Evolutionary conservation across 2,888 invertebrate species (phyloP), one percentile per base, ranked within the genome.

Genomic region (Chloromyia formosa): DNA sequence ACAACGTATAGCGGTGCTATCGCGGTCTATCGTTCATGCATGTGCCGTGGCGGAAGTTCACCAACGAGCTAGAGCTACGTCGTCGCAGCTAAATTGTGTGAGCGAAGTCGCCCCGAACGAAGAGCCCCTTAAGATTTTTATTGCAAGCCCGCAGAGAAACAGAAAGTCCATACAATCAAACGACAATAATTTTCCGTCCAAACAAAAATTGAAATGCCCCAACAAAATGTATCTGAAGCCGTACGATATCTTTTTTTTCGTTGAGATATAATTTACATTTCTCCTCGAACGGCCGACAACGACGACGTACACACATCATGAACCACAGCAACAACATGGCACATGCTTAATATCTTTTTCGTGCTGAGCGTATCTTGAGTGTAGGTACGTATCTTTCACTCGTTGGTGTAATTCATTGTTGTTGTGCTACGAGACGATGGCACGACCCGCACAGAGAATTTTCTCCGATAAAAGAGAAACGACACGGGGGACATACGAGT

Each of bases 11-110:
- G 27, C 27, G 27, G 27, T 35, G 71, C 71, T 71, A 42, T 71
- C 58, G 71, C 27, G 71, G 23, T 53, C 68, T 53, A 23, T 69
- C 68, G 68, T 53, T 53, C 23, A 35, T 71, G 71, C 56, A 40
- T 18, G 66, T 45, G 27, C 27, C 27, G 27, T 35, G 66, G 40
- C 14, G 49, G 56, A 42, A 71, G 23, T 56, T 71, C 71, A 71
- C 56, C 71, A 56, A 56, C 49, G 66, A 45, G 12, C 49, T 2
- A n/a, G 49, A 35, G 27, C 27, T 35, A 35, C 27, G 27, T 66
- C 16, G 20, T 66, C 56, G 18, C 27, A 56, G 14, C 7, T 16
- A 45, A 1, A 18, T 3, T 20, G 10, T 22, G 12, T 45, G 66
- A 66, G 66, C 42, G 49, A 1, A 23, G 20, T 27, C 60, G 10